phyloP scores from a whole-genome alignment of 2,113 vertebrate species.

The Alethe castanea region DNA sequence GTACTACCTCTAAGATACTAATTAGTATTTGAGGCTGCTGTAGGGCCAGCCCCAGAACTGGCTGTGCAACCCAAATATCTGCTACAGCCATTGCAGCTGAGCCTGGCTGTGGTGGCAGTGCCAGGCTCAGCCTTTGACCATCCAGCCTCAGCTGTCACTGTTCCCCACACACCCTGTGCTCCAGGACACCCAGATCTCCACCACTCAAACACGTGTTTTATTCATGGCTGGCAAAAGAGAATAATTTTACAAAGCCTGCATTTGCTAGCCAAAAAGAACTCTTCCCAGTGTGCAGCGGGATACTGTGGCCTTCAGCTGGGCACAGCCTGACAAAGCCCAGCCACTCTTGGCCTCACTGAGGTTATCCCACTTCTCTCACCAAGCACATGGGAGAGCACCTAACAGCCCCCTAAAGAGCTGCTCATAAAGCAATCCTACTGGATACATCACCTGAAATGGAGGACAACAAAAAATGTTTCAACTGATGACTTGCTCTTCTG shows the following conservation, averaged over 20 bases:
- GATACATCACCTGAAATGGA: neutral
- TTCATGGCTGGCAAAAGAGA: neutral
- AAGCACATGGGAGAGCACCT: neutral
- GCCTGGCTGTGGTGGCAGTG: neutral
- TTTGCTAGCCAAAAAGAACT: neutral
- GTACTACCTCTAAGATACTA: neutral
- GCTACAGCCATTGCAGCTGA: neutral
- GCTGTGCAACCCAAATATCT: neutral
- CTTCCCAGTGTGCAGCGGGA: neutral
- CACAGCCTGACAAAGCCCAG: neutral
- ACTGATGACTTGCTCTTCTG: neutral
- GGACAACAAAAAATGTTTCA: neutral
- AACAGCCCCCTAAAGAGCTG: neutral
- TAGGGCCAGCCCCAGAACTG: neutral
- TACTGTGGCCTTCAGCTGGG: rapidly evolving
- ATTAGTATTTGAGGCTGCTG: neutral
- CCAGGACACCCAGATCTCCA: neutral
- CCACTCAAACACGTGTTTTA: neutral
- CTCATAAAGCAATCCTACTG: neutral
- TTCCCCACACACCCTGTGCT: neutral
- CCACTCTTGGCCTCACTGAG: rapidly evolving
- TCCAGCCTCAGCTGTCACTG: neutral
- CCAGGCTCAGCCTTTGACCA: neutral
- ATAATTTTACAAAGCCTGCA: neutral
- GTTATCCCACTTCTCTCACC: neutral